Conservation (phyloP, 2,888 invertebrate genomes). For the Saturnia japonica region DNA sequence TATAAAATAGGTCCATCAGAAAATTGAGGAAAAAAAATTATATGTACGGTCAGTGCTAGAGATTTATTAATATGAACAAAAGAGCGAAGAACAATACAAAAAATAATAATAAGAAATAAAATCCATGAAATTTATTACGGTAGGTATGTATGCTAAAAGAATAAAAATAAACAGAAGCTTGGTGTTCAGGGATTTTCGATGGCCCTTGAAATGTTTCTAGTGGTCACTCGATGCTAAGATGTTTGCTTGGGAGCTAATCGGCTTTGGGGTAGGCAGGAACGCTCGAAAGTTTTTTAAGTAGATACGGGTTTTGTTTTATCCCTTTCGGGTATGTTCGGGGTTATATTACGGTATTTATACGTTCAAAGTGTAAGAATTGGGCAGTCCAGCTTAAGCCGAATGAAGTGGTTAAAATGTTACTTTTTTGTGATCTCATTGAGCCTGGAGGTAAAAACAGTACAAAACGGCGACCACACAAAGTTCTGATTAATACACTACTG, state of each 20-base stretch:
- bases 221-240: conserved; percentile 14
- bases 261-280: conserved; percentile 6
- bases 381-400: no score
- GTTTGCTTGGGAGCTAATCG: conserved; percentile 12
- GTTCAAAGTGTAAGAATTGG: not conserved
- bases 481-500: no score
- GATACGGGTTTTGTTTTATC: conserved; percentile 1
- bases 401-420: not conserved
- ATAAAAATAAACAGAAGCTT: conserved; percentile 2
- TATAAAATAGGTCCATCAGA: no score
- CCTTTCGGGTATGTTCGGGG: not conserved
- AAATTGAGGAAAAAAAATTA: no score
- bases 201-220: conserved; percentile 1
- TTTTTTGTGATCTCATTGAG: no score
- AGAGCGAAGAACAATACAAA: not conserved
- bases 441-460: no score
- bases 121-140: no score
- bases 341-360: not conserved
- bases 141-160: not conserved
- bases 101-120: not conserved
- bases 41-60: no score
- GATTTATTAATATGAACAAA: not conserved
- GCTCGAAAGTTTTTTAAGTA: conserved; percentile 14
- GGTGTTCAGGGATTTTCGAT: conserved; percentile 6
- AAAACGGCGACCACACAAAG: no score